A percentile compares a stretch with the other conserved stretches of the same genome.
phyloP scores from a whole-genome alignment of 2,113 vertebrate genomes.

The Sylvia atricapilla region DNA sequence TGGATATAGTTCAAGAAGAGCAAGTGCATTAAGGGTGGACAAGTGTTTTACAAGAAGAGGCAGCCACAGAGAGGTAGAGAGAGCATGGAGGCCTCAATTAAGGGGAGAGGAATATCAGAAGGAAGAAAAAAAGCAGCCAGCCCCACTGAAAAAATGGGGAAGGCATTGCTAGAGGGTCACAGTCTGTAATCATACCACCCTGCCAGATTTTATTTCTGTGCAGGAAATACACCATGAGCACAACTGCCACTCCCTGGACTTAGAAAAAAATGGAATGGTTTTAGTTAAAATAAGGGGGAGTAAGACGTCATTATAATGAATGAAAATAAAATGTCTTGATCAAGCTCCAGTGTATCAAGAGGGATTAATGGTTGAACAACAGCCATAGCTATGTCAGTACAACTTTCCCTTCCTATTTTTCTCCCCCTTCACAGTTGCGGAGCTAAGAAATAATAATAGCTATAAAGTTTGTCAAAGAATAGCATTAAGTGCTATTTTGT shows the following conservation, averaged over 20 bases:
- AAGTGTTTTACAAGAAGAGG: background rate
- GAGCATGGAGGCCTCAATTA: slow-evolving; percentile 9
- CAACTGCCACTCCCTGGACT: background rate
- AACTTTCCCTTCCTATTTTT: background rate
- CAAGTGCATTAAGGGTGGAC: background rate
- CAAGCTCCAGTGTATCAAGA: background rate
- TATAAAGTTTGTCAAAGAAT: background rate
- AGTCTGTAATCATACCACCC: background rate
- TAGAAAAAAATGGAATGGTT: background rate
- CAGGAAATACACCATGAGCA: background rate
- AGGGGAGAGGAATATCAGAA: background rate
- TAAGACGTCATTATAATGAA: background rate
- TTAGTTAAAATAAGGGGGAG: background rate
- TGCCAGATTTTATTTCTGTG: background rate
- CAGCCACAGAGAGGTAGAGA: background rate
- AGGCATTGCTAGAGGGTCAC: background rate
- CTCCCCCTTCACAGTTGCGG: background rate
- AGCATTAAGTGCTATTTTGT: background rate
- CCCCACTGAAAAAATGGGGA: background rate
- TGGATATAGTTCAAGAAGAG: slow-evolving; percentile 39
- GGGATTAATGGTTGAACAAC: background rate
- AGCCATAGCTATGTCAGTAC: background rate
- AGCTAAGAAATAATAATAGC: background rate
- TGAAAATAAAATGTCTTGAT: slow-evolving; percentile 24
- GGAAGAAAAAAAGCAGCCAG: background rate